Percentiles rank a stretch among this genome's conserved stretches.
These are phyloP conservation scores for Harpalus rubripes DNA, from an alignment of 2,888 invertebrate species.

Conservation along the genomic window DNA sequence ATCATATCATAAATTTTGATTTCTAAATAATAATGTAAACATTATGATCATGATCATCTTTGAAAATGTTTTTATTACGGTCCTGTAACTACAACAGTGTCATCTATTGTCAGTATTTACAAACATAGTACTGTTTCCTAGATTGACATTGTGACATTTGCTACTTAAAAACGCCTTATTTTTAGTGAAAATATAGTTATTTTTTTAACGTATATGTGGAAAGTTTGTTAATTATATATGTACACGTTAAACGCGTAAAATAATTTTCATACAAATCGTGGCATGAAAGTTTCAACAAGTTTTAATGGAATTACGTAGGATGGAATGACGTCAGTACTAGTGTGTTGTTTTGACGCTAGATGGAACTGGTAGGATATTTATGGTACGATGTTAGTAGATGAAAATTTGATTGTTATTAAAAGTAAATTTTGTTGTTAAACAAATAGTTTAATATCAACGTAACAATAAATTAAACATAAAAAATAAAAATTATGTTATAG, in stretches of 20 bases:
- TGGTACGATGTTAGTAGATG: no score
- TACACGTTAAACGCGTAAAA: not conserved
- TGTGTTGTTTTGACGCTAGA: no score
- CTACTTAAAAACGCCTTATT: not conserved
- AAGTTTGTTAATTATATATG: conserved; percentile 13
- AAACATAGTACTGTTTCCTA: not conserved
- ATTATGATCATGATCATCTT: not conserved
- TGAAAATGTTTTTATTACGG: not conserved
- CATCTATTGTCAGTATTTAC: not conserved
- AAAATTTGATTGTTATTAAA: no score
- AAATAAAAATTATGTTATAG: no score
- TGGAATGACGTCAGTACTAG: not conserved
- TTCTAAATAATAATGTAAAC: no score
- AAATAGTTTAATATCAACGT: no score
- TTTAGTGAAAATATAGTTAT: not conserved
- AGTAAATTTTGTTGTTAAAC: no score
- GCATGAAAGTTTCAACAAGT: not conserved
- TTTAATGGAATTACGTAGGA: not conserved
- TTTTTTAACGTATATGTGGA: not conserved
- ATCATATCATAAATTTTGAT: no score
- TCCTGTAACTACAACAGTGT: not conserved
- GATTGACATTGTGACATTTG: not conserved
- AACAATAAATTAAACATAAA: no score
- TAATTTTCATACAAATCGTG: not conserved
- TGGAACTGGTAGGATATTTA: no score